Percentiles rank a stretch among this genome's conserved stretches.
These are phyloP conservation scores for Polydrusus pterygomalis DNA, from an alignment of 2,888 invertebrate genomes.

Conservation along the genomic window DNA sequence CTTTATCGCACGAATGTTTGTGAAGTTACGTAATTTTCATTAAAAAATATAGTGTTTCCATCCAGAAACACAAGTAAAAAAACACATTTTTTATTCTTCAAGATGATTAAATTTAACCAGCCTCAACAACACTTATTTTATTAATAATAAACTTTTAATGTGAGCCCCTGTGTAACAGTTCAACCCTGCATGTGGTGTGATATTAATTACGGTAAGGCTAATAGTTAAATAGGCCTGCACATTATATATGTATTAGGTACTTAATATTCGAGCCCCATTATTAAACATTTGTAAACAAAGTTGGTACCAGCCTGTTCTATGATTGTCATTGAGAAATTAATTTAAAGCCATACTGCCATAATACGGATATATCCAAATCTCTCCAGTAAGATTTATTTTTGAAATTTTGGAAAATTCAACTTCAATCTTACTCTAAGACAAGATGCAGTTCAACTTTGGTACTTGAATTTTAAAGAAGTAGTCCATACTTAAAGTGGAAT, in stretches of 20 bases:
- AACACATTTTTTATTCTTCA: neutral
- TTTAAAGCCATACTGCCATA: neutral
- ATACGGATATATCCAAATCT: neutral
- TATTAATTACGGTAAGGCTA: constrained; percentile 3
- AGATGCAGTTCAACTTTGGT: too few species aligned
- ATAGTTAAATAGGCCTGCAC: constrained; percentile 16
- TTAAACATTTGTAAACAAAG: constrained; percentile 19
- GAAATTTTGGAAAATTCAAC: neutral
- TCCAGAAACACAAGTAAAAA: too few species aligned
- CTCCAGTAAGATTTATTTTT: neutral
- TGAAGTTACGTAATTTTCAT: too few species aligned
- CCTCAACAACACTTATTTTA: neutral
- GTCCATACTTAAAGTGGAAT: too few species aligned
- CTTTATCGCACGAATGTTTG: too few species aligned
- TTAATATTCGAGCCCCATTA: constrained; percentile 17
- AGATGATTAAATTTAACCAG: too few species aligned
- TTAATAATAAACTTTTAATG: neutral
- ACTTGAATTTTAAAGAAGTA: too few species aligned
- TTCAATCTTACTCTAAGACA: too few species aligned
- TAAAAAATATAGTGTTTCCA: too few species aligned
- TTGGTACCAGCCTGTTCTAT: constrained; percentile 8
- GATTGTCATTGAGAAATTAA: constrained; percentile 21
- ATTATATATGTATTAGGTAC: constrained; percentile 16
- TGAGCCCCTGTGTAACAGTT: neutral
- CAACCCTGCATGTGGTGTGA: constrained; percentile 2